Percentiles rank a stretch among this genome's conserved stretches.
Conservation (phyloP, 2,888 invertebrate genomes). For the Microplitis deprimator region DNA sequence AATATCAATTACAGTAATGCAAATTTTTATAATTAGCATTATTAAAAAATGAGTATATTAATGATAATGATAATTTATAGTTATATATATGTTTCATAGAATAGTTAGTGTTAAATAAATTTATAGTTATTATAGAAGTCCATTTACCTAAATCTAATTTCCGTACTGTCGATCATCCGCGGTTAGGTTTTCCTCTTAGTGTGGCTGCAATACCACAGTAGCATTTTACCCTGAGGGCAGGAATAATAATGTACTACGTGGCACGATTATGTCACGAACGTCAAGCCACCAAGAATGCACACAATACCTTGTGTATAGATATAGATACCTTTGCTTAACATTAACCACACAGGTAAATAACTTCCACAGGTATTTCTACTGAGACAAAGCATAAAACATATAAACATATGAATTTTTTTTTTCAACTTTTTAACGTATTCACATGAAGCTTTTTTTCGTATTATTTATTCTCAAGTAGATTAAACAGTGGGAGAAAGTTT, state of each 20-base stretch:
- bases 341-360: neutral
- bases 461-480: neutral
- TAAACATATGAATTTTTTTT: neutral
- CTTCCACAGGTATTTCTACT: neutral
- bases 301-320: conserved; percentile 46
- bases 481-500: neutral
- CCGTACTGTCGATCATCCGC: neutral
- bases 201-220: conserved; percentile 22
- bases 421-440: neutral
- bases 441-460: neutral
- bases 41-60: neutral
- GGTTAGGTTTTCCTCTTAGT: neutral
- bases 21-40: neutral
- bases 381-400: neutral
- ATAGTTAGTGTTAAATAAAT: neutral
- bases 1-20: conserved; percentile 10
- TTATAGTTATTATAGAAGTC: conserved; percentile 5
- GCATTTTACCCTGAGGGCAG: conserved; percentile 47
- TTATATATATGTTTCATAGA: neutral
- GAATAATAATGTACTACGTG: conserved; percentile 50
- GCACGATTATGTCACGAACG: conserved; percentile 61
- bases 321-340: conserved; percentile 43
- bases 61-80: neutral
- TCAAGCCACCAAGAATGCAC: conserved; percentile 56
- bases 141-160: conserved; percentile 9